A percentile compares a stretch with the other conserved stretches of the same genome.
Evolutionary conservation across 2,113 vertebrate genomes (phyloP).

Genomic region (Alaudala cheleensis): DNA sequence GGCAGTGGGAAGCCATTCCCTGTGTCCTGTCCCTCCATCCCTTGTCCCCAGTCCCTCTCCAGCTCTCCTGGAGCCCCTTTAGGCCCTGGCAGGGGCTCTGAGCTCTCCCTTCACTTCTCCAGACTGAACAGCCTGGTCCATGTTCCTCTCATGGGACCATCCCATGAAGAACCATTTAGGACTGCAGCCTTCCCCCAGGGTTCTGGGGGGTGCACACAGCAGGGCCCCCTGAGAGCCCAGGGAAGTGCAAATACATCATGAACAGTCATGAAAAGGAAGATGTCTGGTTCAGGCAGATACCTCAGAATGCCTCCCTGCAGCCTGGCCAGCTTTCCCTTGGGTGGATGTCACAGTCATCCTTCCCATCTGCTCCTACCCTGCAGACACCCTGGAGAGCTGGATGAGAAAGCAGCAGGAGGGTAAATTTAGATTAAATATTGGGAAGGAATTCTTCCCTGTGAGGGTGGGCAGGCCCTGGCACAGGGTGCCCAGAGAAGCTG

Average conservation of each 20-base stretch:
- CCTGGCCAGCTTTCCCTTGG: not conserved
- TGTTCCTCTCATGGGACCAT: not conserved
- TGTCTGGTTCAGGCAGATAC: not conserved
- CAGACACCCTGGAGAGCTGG: not conserved
- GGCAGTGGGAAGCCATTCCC: not conserved
- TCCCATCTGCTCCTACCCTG: not conserved
- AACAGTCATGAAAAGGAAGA: not conserved
- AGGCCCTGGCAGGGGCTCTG: not conserved
- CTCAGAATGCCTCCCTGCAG: not conserved
- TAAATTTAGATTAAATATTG: not conserved
- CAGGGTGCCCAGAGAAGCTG: not conserved
- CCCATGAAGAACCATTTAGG: not conserved
- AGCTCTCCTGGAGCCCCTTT: not conserved
- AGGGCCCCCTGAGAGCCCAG: not conserved
- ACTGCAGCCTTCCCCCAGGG: not conserved
- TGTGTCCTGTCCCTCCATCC: not conserved
- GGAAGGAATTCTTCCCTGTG: not conserved
- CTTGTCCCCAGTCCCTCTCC: not conserved
- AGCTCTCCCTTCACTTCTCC: not conserved
- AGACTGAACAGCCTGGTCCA: not conserved
- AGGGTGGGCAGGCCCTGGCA: accelerated
- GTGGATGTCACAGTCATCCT: not conserved
- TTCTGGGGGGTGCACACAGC: not conserved
- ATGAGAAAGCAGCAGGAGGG: not conserved
- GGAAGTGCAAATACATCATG: not conserved